Evolutionary conservation across 2,888 invertebrate genomes (phyloP).

Genomic region (Lacanobia wlatinum): DNA sequence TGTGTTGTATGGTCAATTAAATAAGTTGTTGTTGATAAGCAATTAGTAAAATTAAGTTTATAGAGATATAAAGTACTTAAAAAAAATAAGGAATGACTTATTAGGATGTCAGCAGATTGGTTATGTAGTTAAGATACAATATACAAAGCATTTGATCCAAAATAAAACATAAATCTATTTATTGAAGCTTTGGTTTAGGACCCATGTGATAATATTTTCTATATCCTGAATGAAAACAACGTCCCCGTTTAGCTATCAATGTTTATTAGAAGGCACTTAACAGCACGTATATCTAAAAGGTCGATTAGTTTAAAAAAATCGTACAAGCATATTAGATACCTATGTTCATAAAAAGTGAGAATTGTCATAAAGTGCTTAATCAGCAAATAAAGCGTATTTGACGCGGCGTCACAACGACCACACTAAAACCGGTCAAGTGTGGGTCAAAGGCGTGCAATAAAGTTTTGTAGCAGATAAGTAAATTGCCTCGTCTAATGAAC

Average conservation of each 20-base stretch:
- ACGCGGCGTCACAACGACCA: slow-evolving; percentile 16
- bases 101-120: background rate
- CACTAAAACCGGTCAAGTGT: slow-evolving; percentile 50
- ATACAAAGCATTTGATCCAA: background rate
- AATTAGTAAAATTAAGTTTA: background rate
- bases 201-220: background rate
- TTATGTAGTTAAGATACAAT: no score
- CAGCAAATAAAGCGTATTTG: slow-evolving; percentile 26
- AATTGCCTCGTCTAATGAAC: slow-evolving; percentile 23
- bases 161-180: slow-evolving; percentile 10
- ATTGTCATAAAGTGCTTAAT: slow-evolving; percentile 23
- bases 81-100: background rate
- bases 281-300: no score
- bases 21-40: background rate
- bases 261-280: background rate
- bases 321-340: background rate
- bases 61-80: background rate
- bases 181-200: background rate
- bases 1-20: background rate
- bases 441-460: slow-evolving; percentile 32
- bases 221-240: background rate
- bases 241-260: background rate
- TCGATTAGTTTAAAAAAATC: background rate
- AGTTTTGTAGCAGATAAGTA: slow-evolving; percentile 33
- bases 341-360: slow-evolving; percentile 17